Evolutionary conservation across 2,888 invertebrate species (phyloP).

Genomic region (Poecilus cupreus): DNA sequence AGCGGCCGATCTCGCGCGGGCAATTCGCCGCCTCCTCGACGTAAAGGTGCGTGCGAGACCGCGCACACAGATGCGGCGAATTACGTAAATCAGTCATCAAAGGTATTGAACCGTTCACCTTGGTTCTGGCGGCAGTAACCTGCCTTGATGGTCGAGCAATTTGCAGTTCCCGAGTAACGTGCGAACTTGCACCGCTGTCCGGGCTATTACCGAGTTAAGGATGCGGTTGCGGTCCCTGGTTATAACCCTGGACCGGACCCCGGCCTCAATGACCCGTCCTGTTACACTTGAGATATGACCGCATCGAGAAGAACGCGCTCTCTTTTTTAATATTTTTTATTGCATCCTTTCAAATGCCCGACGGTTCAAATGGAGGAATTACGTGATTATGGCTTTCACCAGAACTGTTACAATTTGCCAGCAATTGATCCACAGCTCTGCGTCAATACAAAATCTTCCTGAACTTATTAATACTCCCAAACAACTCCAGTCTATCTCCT

Average conservation of each 20-base stretch:
- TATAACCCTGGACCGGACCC: background rate
- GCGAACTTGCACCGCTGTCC: conserved; percentile 39
- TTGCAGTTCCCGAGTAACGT: conserved; percentile 41
- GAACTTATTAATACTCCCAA: conserved; percentile 28
- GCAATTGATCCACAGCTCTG: no score
- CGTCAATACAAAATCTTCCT: conserved; percentile 5
- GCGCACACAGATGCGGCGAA: conserved; percentile 49
- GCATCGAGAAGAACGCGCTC: background rate
- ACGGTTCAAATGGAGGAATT: background rate
- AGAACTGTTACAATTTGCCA: background rate
- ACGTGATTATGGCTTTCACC: background rate
- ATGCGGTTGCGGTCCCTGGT: background rate
- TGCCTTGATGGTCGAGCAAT: conserved; percentile 35
- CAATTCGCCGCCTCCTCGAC: background rate
- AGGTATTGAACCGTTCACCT: conserved; percentile 50
- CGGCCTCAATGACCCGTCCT: background rate
- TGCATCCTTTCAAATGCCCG: background rate
- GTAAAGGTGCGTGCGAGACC: conserved; percentile 23
- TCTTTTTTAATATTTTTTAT: background rate
- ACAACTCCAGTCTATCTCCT: conserved; percentile 21
- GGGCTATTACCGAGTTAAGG: conserved; percentile 27
- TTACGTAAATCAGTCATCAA: conserved; percentile 59
- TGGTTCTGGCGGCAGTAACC: background rate
- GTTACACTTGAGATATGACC: background rate
- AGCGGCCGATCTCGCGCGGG: no score